Conservation (phyloP, 2,888 invertebrate species). For the Orthonychiurus folsomi region DNA sequence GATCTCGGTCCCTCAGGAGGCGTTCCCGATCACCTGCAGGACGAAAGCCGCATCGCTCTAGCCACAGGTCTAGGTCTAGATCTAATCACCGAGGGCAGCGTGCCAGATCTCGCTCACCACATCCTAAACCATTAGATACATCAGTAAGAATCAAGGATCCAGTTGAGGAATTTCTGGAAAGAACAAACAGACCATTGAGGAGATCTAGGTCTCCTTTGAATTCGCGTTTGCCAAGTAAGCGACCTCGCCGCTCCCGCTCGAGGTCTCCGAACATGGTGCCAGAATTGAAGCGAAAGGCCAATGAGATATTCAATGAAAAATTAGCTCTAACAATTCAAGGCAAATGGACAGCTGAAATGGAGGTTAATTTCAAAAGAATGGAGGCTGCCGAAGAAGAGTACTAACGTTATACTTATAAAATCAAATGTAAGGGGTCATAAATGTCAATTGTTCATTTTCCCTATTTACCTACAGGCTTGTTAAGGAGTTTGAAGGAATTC, state of each 20-base stretch:
- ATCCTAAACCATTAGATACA: neutral
- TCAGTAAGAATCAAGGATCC: neutral
- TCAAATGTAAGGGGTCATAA: conserved; percentile 23
- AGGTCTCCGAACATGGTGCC: conserved; percentile 12
- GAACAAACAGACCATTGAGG: neutral
- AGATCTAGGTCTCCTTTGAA: neutral
- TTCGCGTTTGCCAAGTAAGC: too few species aligned
- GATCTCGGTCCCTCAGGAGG: conserved; percentile 17
- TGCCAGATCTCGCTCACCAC: neutral
- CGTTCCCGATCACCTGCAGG: conserved; percentile 22
- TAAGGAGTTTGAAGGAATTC: neutral
- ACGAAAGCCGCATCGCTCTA: neutral
- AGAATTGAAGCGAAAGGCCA: neutral
- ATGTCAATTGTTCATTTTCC: neutral
- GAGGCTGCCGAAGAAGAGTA: too few species aligned
- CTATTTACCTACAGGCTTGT: neutral
- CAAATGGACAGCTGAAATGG: conserved; percentile 37
- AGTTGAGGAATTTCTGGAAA: conserved; percentile 9
- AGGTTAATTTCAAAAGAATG: conserved; percentile 33
- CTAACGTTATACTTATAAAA: too few species aligned
- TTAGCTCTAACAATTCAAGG: conserved; percentile 31
- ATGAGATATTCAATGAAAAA: conserved; percentile 26
- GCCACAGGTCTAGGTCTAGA: conserved; percentile 12
- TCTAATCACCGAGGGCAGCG: conserved; percentile 3
- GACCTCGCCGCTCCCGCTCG: conserved; percentile 15